phyloP scores from a whole-genome alignment of 2,797 vertebrate genomes.

The Pachyuromys duprasi region DNA sequence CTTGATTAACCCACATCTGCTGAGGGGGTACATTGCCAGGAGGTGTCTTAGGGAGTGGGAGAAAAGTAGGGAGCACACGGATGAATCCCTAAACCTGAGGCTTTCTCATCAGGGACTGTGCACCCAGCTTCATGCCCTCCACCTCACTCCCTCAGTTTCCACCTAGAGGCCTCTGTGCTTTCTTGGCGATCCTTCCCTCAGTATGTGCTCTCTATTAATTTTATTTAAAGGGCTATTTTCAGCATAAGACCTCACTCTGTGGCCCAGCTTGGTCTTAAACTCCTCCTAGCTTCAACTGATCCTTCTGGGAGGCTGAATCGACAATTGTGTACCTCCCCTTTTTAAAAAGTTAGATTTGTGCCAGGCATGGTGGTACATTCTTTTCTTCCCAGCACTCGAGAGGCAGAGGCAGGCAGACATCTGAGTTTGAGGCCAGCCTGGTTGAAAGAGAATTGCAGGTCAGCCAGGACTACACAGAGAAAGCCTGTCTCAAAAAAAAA shows the following conservation, averaged over 20 bases:
- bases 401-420: not conserved
- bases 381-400: not conserved
- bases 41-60: no score
- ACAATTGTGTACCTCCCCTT: no score
- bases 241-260: not conserved
- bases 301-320: not conserved
- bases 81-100: not conserved
- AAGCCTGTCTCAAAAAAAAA: no score
- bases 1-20: accelerated
- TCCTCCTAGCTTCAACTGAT: not conserved
- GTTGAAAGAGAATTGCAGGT: not conserved
- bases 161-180: not conserved
- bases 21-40: not conserved
- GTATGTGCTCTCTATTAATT: not conserved
- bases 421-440: not conserved
- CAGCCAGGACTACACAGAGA: not conserved
- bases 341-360: not conserved
- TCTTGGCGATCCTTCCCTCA: not conserved
- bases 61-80: no score
- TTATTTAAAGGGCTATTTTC: not conserved
- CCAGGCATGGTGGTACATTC: accelerated
- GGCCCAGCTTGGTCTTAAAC: not conserved
- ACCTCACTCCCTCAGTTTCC: not conserved
- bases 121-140: not conserved
- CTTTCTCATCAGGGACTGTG: not conserved